phyloP scores from a whole-genome alignment of 2,888 invertebrate genomes.

The Salpingus planirostris region DNA sequence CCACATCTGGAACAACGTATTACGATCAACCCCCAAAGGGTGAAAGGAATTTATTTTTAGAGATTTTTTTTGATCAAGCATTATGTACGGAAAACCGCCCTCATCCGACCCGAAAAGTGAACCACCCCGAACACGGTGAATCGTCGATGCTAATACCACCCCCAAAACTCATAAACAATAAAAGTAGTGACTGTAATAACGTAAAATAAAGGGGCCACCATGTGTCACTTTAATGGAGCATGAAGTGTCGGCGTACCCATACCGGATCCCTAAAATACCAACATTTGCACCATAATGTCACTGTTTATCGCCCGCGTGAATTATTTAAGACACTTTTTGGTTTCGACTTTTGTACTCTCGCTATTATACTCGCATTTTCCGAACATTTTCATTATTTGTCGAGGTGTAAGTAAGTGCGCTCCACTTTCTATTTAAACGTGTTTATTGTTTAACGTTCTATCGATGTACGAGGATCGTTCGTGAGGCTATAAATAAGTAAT shows the following conservation, averaged over 20 bases:
- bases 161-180: constrained; percentile 9
- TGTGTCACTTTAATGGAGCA: constrained; percentile 31
- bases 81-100: too few species aligned
- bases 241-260: constrained; percentile 28
- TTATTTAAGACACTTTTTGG: constrained; percentile 19
- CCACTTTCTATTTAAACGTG: too few species aligned
- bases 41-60: constrained; percentile 2
- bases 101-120: too few species aligned
- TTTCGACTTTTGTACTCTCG: too few species aligned
- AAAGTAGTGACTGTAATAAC: constrained; percentile 5
- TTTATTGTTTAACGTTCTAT: too few species aligned
- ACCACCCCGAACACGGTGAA: not conserved
- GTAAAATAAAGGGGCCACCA: constrained; percentile 20
- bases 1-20: not conserved
- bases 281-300: constrained; percentile 27
- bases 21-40: constrained; percentile 2
- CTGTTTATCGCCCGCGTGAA: constrained; percentile 25
- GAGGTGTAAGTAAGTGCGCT: too few species aligned
- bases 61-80: too few species aligned
- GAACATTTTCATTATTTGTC: too few species aligned
- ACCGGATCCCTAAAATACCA: constrained; percentile 28
- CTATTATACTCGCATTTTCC: too few species aligned
- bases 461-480: too few species aligned
- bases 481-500: too few species aligned
- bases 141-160: not conserved